Evolutionary conservation across 2,113 vertebrate species (phyloP), one percentile per base, ranked within the genome.

Genomic region (Talpa occidentalis): DNA sequence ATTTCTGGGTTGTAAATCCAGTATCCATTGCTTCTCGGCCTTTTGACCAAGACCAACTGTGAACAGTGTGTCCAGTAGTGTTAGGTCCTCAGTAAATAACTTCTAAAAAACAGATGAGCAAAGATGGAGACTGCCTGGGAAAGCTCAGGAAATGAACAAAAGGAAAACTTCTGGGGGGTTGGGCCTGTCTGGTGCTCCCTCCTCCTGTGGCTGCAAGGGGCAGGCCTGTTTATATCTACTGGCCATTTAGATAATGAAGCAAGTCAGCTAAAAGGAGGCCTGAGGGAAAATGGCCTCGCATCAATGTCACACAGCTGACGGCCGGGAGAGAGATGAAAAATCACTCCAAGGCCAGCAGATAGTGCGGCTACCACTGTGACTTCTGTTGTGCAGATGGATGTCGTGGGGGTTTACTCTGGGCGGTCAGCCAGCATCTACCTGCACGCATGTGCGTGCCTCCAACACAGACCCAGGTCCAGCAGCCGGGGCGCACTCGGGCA

Each of bases 401-500:
- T 49, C 56, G 67, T 56, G 44, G 60, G 70, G 10, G 10, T 66
- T n/a, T n/a, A n/a, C 49, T 24, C 52, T 35, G 30, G 54, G 79
- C 30, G 30, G n/a, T 24, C 15, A 21, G 26, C 49, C 60, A 47
- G 22, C 3, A n/a, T 12, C 37, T 19, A 42, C 54, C 66, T 28
- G 49, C 10, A 44, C 0, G n/a, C 32, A 28, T 4, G 3, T 19
- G 21, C 12, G 35, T 69, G 32, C 62, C 47, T 28, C 47, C 28
- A n/a, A 72, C 22, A 40, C 16, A 72, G 52, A 69, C 14, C 22
- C 52, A 6, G 21, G 4, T 24, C 40, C 62, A 22, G 16, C 7
- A 6, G 44, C 47, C 22, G 30, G 54, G 19, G 4, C 16, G 49
- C 5, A 15, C 49, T 49, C 47, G 2, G 0, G 10, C 0, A 2